Evolutionary conservation across 2,797 vertebrate species (phyloP), one percentile per base, ranked within the genome.

Genomic region (Cirrhinus mrigala): DNA sequence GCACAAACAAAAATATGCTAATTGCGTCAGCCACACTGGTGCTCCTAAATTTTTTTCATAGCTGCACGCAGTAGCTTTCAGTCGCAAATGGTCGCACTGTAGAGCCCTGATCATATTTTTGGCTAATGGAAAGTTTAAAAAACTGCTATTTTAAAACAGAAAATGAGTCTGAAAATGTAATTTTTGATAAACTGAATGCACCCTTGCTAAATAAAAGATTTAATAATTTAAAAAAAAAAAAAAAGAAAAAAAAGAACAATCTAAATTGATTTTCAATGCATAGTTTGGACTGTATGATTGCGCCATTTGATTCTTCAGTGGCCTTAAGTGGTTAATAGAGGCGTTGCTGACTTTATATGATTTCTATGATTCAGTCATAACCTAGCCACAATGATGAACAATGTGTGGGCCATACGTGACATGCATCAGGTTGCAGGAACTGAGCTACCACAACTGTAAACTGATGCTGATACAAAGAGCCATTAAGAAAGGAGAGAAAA

Each of bases 401-500:
- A 66, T 79, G 58, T 50, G 44, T 50, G 44, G 10, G 40, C 40
- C 75, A 66, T 24, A 68, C 20, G 1, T 66, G 29, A n/a, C 29
- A 69, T 37, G 66, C 66, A 79, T 79, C 68, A 58, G 20, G 24
- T 46, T 73, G 54, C 68, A 71, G 10, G n/a, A 37, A 54, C n/a
- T 1, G 33, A 62, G 81, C 24, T 60, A 50, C 3, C 7, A 40
- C 27, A 69, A 27, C n/a, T 71, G 76, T 33, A 79, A 85, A 70
- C 75, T 37, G 68, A 84, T 60, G 66, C 75, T 11, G 18, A 27
- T 22, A 27, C 46, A 79, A 60, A 84, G 24, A 58, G 24, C 27
- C 40, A 37, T 52, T 71, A 85, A 71, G 56, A 74, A 14, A 70
- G 16, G 4, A 29, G 54, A 22, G 50, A 73, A 64, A 79, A 84